Percentiles rank a stretch among this genome's conserved stretches.
Evolutionary conservation across 2,113 vertebrate genomes (phyloP).

Genomic region (Rhadina sibilatrix): DNA sequence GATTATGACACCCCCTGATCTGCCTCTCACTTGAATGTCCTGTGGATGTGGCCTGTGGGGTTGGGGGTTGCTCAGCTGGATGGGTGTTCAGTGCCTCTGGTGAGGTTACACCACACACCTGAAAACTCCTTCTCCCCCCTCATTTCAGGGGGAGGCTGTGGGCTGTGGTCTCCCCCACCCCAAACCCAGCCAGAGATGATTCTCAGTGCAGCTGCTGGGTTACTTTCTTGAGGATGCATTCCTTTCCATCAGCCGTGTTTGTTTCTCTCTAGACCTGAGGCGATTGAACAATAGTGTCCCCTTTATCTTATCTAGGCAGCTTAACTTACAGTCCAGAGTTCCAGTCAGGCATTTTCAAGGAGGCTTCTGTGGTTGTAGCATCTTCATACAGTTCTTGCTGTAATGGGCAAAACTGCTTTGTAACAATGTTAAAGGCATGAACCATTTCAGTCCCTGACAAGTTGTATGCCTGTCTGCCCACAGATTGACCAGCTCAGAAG

Average conservation of each 20-base stretch:
- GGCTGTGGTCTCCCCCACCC: background rate
- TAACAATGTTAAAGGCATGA: background rate
- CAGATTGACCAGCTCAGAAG: accelerated
- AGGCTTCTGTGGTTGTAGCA: background rate
- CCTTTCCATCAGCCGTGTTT: background rate
- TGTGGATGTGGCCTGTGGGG: background rate
- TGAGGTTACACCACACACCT: accelerated
- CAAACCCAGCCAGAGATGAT: background rate
- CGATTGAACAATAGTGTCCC: background rate
- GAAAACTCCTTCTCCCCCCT: background rate
- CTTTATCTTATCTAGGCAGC: background rate
- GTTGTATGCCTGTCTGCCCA: background rate
- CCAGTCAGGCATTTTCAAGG: background rate
- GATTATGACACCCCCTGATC: background rate
- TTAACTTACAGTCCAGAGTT: background rate
- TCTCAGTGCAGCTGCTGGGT: background rate
- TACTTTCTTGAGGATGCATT: background rate
- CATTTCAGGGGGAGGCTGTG: background rate
- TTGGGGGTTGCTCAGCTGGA: background rate
- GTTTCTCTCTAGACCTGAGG: background rate
- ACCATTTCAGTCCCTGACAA: background rate
- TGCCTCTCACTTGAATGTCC: background rate
- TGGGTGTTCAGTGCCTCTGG: background rate
- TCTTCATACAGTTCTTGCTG: background rate
- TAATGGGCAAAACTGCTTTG: background rate